Conservation (phyloP, 2,797 vertebrate species). For the Trichosurus vulpecula region DNA sequence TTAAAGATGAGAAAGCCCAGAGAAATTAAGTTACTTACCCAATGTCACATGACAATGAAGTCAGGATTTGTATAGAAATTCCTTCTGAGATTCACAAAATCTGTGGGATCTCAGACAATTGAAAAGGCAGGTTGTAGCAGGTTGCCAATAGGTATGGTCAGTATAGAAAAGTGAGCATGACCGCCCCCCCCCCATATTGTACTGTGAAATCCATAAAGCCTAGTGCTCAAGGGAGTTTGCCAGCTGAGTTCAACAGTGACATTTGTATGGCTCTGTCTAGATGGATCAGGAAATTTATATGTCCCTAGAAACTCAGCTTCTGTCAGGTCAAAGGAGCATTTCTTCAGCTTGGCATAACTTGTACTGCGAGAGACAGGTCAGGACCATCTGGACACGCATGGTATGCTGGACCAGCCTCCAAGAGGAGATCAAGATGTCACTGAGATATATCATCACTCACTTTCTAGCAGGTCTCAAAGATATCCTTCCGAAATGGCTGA, state of each 20-base stretch:
- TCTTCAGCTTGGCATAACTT: not conserved
- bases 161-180: not conserved
- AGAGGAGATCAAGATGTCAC: not conserved
- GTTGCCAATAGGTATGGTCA: not conserved
- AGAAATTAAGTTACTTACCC: not conserved
- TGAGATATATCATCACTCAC: not conserved
- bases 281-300: constrained; percentile 3
- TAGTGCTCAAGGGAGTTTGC: not conserved
- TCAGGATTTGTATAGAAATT: not conserved
- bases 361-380: not conserved
- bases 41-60: not conserved
- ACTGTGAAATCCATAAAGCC: not conserved
- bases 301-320: not conserved
- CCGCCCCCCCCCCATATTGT: not conserved
- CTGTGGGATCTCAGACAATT: not conserved
- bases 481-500: not conserved
- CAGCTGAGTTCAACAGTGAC: not conserved
- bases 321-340: not conserved
- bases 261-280: not conserved
- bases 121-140: not conserved
- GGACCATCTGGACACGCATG: not conserved
- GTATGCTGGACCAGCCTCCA: not conserved
- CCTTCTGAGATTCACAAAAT: not conserved
- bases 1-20: not conserved
- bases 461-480: not conserved